These are phyloP conservation scores for Embiotoca jacksoni DNA, from an alignment of 2,113 vertebrate genomes.

Conservation along the genomic window DNA sequence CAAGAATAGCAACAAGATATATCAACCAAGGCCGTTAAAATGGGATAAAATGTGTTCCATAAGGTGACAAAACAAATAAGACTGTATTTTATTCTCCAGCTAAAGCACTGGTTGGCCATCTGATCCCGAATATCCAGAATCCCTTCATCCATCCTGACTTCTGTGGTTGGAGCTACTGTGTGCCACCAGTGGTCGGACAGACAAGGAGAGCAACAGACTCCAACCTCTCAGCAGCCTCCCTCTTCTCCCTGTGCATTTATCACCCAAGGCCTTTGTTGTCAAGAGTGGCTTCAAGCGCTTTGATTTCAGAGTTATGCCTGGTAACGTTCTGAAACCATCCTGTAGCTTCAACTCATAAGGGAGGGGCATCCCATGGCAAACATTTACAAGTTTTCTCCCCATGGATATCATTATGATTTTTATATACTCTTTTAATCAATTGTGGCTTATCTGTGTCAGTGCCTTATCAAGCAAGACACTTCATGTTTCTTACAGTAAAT, in stretches of 20 bases:
- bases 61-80: neutral
- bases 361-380: slow-evolving; percentile 7
- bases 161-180: slow-evolving; percentile 54
- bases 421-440: slow-evolving; percentile 24
- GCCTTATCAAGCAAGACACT: slow-evolving; percentile 82
- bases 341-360: slow-evolving; percentile 42
- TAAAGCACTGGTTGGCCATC: slow-evolving; percentile 86
- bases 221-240: slow-evolving; percentile 38
- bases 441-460: slow-evolving; percentile 78
- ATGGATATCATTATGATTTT: slow-evolving; percentile 38
- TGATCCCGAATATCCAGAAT: slow-evolving; percentile 65
- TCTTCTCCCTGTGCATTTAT: slow-evolving; percentile 31
- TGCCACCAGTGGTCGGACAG: slow-evolving; percentile 50
- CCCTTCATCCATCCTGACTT: slow-evolving; percentile 30
- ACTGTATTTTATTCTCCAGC: slow-evolving; percentile 71
- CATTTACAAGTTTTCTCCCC: slow-evolving; percentile 19
- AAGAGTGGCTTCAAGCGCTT: slow-evolving; percentile 53
- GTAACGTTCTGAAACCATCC: slow-evolving; percentile 40
- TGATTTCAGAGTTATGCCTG: slow-evolving; percentile 52
- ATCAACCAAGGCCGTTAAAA: neutral
- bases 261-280: slow-evolving; percentile 46
- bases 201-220: slow-evolving; percentile 54
- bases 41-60: neutral
- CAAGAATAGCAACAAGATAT: too few species aligned
- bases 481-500: slow-evolving; percentile 56